Percentiles rank a stretch among this genome's conserved stretches.
Evolutionary conservation across 2,888 invertebrate species (phyloP).

Genomic region (Lycia hirtaria): DNA sequence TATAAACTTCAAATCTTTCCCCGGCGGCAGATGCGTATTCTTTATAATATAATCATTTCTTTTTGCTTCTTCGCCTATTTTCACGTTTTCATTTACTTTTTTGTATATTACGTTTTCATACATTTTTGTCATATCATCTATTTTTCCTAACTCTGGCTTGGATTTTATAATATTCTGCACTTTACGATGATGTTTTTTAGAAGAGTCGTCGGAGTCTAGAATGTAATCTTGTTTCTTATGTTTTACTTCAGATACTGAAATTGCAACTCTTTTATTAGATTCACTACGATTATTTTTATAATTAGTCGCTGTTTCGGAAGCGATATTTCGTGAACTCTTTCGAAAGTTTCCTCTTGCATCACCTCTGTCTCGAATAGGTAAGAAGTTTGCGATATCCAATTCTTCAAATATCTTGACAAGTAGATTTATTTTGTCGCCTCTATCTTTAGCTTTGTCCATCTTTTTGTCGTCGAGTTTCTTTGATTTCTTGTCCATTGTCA

Average conservation of each 20-base stretch:
- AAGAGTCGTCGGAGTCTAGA: conserved; percentile 1
- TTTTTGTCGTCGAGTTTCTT: conserved; percentile 40
- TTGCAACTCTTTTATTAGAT: not conserved
- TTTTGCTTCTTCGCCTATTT: not conserved
- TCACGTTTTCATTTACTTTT: not conserved
- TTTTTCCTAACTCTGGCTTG: not conserved
- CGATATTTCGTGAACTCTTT: not conserved
- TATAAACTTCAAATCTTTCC: not conserved
- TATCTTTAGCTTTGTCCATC: conserved; percentile 40
- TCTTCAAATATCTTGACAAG: conserved; percentile 13
- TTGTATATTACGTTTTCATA: not conserved
- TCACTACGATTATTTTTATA: not conserved
- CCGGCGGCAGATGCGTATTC: conserved; percentile 1
- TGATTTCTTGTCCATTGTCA: conserved; percentile 37
- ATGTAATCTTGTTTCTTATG: not conserved
- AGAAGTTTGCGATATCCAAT: conserved; percentile 17
- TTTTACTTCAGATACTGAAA: not conserved
- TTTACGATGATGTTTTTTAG: not conserved
- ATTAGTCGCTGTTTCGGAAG: not conserved
- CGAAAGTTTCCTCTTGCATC: conserved; percentile 38
- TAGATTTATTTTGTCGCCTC: conserved; percentile 40
- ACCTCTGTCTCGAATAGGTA: conserved; percentile 49
- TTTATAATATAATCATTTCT: not conserved
- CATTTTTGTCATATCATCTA: not conserved
- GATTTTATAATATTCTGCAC: not conserved